Conservation (phyloP, 2,797 vertebrate species). For the Scleropages formosus region DNA sequence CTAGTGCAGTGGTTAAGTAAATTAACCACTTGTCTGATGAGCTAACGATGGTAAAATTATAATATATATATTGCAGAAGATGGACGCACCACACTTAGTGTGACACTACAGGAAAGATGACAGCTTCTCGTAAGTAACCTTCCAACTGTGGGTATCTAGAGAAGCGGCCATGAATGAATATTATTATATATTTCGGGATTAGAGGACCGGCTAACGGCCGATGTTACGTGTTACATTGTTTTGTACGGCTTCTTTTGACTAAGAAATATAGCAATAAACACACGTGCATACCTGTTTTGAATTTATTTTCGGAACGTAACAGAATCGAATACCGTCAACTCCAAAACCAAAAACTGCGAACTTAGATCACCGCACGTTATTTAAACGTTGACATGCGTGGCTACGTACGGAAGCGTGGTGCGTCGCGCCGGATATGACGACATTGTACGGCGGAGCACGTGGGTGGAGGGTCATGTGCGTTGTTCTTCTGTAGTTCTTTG, state of each 20-base stretch:
- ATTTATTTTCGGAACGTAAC: not conserved
- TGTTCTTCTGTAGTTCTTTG: not conserved
- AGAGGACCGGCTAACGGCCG: not conserved
- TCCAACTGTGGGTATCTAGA: too few species aligned
- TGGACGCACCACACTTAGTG: too few species aligned
- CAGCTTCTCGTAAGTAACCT: too few species aligned
- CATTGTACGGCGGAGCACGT: not conserved
- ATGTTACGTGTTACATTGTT: not conserved
- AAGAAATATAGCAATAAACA: not conserved
- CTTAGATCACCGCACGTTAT: not conserved
- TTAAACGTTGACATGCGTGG: not conserved
- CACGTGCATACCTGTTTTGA: slow-evolving; percentile 4
- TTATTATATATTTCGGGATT: too few species aligned
- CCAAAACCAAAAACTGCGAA: not conserved
- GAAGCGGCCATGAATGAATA: too few species aligned
- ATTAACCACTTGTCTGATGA: too few species aligned
- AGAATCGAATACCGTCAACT: slow-evolving; percentile 1
- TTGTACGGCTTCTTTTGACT: not conserved
- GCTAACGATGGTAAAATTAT: too few species aligned
- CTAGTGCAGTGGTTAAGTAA: too few species aligned
- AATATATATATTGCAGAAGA: too few species aligned
- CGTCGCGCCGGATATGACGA: slow-evolving; percentile 19
- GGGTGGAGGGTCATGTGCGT: not conserved
- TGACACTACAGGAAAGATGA: too few species aligned
- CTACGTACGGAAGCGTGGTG: not conserved